Percentiles rank a stretch among this genome's conserved stretches.
These are phyloP conservation scores for Camponotus vicinus DNA, from an alignment of 1,140 invertebrate genomes.

Conservation along the genomic window DNA sequence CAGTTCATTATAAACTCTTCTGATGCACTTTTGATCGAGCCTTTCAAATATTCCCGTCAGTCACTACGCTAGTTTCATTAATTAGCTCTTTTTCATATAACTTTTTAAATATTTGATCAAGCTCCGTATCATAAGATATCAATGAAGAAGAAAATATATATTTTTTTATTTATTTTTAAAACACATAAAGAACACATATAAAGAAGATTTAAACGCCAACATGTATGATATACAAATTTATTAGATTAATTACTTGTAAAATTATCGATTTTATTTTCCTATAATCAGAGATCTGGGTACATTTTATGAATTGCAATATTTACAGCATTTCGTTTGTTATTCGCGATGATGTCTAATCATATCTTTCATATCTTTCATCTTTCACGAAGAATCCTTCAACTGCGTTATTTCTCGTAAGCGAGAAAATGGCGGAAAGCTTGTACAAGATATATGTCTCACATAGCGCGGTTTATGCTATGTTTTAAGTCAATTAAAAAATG, in stretches of 20 bases:
- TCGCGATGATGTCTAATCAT: not conserved
- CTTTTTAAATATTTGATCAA: conserved; percentile 15
- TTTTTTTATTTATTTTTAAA: no score
- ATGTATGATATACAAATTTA: not conserved
- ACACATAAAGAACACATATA: no score
- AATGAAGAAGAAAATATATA: no score
- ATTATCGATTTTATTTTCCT: not conserved
- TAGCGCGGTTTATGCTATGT: not conserved
- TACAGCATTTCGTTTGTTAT: not conserved
- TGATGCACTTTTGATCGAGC: conserved; percentile 14
- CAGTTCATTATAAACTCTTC: conserved; percentile 13
- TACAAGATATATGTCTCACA: not conserved
- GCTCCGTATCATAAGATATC: not conserved
- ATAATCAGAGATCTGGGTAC: not conserved
- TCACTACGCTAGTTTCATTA: conserved; percentile 29
- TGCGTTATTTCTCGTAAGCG: conserved; percentile 41
- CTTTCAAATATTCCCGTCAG: not conserved
- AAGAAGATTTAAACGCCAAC: not conserved
- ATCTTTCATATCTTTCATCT: conserved; percentile 28
- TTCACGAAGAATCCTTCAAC: conserved; percentile 27
- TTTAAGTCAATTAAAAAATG: conserved; percentile 47
- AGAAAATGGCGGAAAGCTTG: conserved; percentile 33
- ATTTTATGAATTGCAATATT: conserved; percentile 1
- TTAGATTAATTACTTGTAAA: not conserved
- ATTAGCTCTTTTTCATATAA: conserved; percentile 7